Evolutionary conservation across 2,888 invertebrate genomes (phyloP).

Genomic region (Lasioglossum calceatum): DNA sequence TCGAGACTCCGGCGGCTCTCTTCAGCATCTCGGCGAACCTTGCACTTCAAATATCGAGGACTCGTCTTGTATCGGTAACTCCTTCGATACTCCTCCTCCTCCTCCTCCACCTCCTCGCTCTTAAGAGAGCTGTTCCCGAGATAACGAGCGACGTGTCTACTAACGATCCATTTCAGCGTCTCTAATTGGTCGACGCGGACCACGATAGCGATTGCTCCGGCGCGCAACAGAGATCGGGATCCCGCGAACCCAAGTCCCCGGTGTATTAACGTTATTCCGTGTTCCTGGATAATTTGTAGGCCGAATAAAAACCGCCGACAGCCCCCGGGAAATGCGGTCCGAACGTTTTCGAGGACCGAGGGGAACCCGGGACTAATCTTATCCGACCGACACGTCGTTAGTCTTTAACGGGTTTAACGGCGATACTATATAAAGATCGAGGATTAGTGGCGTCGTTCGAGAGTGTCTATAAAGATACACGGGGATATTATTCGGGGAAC

Average conservation of each 20-base stretch:
- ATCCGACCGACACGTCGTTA: slow-evolving; percentile 64
- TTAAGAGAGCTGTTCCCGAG: slow-evolving; percentile 18
- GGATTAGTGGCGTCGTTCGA: slow-evolving; percentile 53
- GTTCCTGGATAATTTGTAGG: slow-evolving; percentile 16
- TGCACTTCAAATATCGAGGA: slow-evolving; percentile 17
- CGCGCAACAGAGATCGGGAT: not conserved
- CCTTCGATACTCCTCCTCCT: not conserved
- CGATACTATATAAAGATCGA: slow-evolving; percentile 63
- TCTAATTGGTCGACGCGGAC: slow-evolving; percentile 38
- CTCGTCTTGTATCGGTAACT: slow-evolving; percentile 9
- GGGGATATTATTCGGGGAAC: slow-evolving; percentile 55
- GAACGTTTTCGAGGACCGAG: not conserved
- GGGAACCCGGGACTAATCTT: slow-evolving; percentile 53
- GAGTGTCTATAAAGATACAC: slow-evolving; percentile 67
- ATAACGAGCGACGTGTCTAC: slow-evolving; percentile 23
- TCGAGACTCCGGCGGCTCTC: slow-evolving; percentile 19
- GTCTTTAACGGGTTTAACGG: slow-evolving; percentile 69
- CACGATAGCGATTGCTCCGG: slow-evolving; percentile 22
- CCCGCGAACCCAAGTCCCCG: not conserved
- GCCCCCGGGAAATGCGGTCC: not conserved
- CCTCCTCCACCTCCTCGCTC: not conserved
- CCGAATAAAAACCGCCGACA: slow-evolving; percentile 15
- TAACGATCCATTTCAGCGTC: slow-evolving; percentile 2
- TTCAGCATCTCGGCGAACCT: slow-evolving; percentile 6
- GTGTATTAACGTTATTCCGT: slow-evolving; percentile 11